A percentile compares a stretch with the other conserved stretches of the same genome.
phyloP scores from a whole-genome alignment of 2,888 invertebrate genomes.

The Euspilapteryx auroguttella region DNA sequence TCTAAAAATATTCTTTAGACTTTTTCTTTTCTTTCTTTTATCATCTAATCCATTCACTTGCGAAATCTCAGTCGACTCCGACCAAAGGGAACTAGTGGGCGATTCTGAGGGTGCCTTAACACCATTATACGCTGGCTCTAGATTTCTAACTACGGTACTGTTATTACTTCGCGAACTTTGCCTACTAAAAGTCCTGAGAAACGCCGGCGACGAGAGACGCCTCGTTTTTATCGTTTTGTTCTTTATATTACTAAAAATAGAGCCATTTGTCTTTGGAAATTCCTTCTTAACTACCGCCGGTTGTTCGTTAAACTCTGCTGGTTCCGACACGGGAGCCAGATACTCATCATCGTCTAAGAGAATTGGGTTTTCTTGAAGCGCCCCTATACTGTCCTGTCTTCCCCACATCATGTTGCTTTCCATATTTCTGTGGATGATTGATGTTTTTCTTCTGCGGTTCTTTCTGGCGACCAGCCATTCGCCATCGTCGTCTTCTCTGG shows the following conservation, averaged over 20 bases:
- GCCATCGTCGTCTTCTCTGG: slow-evolving; percentile 44
- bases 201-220: slow-evolving; percentile 62
- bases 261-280: slow-evolving; percentile 42
- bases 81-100: slow-evolving; percentile 49
- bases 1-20: slow-evolving; percentile 75
- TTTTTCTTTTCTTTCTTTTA: slow-evolving; percentile 62
- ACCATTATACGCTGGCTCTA: slow-evolving; percentile 38
- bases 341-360: slow-evolving; percentile 60
- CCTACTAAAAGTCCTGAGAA: slow-evolving; percentile 58
- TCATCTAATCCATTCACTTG: slow-evolving; percentile 15
- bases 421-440: slow-evolving; percentile 32
- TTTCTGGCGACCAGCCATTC: slow-evolving; percentile 50
- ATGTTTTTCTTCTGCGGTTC: slow-evolving; percentile 50
- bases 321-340: slow-evolving; percentile 48
- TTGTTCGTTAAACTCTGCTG: slow-evolving; percentile 29
- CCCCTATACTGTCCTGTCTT: slow-evolving; percentile 32
- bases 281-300: slow-evolving; percentile 21
- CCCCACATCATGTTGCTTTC: slow-evolving; percentile 35
- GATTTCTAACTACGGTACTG: slow-evolving; percentile 29
- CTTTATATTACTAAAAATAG: slow-evolving; percentile 45
- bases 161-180: slow-evolving; percentile 45
- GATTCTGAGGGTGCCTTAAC: slow-evolving; percentile 42
- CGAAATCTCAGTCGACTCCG: slow-evolving; percentile 46
- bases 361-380: slow-evolving; percentile 50
- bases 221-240: slow-evolving; percentile 52